These are phyloP conservation scores for Periplaneta americana DNA, from an alignment of 1,140 invertebrate species.

Conservation along the genomic window DNA sequence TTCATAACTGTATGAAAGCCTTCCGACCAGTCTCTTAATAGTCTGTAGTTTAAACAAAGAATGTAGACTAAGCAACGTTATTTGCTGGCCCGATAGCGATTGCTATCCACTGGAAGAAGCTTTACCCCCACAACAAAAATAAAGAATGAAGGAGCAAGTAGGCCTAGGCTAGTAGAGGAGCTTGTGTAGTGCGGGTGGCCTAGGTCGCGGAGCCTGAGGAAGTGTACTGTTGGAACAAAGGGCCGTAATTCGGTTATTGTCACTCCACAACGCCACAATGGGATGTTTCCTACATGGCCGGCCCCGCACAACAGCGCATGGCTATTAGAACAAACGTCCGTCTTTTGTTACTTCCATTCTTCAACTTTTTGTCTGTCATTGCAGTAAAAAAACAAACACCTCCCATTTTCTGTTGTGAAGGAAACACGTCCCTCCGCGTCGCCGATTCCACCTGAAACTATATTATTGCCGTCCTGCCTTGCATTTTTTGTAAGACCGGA, in stretches of 20 bases:
- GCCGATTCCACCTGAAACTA: slow-evolving; percentile 5
- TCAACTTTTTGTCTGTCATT: slow-evolving; percentile 3
- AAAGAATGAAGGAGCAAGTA: too few species aligned
- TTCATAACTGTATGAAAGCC: too few species aligned
- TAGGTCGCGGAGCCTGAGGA: too few species aligned
- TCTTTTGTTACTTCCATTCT: not conserved
- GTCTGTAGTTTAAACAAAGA: too few species aligned
- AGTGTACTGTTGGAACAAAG: not conserved
- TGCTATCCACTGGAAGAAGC: too few species aligned
- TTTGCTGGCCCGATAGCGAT: too few species aligned
- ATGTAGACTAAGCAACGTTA: too few species aligned
- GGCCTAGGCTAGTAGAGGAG: too few species aligned
- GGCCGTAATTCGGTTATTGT: not conserved
- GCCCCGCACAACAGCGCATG: not conserved
- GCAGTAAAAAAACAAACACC: slow-evolving; percentile 7
- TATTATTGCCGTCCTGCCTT: not conserved
- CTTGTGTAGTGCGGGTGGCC: too few species aligned
- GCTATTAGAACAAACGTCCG: not conserved
- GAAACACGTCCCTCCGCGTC: not conserved
- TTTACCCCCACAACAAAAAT: too few species aligned
- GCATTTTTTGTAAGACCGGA: not conserved
- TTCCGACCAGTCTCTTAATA: too few species aligned
- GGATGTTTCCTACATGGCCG: not conserved
- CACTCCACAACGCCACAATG: not conserved
- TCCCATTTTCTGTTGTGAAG: slow-evolving; percentile 8